Base-by-base conservation (phyloP, 1,140 invertebrate species). In the Drosophila jambulina region DNA sequence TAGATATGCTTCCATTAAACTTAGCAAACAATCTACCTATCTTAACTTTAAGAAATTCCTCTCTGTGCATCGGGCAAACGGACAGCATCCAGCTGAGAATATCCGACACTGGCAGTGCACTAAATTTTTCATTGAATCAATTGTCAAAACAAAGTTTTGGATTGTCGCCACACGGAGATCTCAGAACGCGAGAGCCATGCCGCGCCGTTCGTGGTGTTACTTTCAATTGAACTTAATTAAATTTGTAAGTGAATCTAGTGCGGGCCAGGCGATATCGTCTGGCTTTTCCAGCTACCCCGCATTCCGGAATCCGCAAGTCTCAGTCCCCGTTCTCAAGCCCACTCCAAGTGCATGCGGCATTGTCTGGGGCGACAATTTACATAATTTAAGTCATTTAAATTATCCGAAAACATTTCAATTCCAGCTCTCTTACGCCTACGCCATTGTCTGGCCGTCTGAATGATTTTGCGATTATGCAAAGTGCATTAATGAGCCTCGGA, bases 241-340 rank as follows among this genome's bases (percentile, higher is more conserved):
- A 92, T 92, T 92, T 92, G 91, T 92, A 92, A 92, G 91, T 88
- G 91, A 92, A 92, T 92, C 91, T 92, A 87, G 90, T 91, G 90
- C 90, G 85, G 82, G 84, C 75, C 45, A 49, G 46, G 42, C 57
- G 63, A 61, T 61, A 65, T 45, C 63, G 63, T 71, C 74, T 70
- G 70, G 53, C 36, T 40, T 46, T 48, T 54, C 21, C 29, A 34
- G 42, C 49, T 42, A 29, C 32, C 63, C 23, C 38, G 46, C 36
- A 17, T 43, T n/a, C 19, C 19, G 10, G 23, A 57, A 10, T 27
- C 53, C 61, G 51, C 51, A 38, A 23, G 21, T 17, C 3, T 8
- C 45, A 46, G 15, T 46, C 23, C 46, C 46, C 46, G 0, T n/a
- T 27, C 19, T 48, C 46, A 48, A 48, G 48, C 45, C 46, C 62